These are phyloP conservation scores for Numida meleagris DNA, from an alignment of 2,113 vertebrate species.

Conservation along the genomic window DNA sequence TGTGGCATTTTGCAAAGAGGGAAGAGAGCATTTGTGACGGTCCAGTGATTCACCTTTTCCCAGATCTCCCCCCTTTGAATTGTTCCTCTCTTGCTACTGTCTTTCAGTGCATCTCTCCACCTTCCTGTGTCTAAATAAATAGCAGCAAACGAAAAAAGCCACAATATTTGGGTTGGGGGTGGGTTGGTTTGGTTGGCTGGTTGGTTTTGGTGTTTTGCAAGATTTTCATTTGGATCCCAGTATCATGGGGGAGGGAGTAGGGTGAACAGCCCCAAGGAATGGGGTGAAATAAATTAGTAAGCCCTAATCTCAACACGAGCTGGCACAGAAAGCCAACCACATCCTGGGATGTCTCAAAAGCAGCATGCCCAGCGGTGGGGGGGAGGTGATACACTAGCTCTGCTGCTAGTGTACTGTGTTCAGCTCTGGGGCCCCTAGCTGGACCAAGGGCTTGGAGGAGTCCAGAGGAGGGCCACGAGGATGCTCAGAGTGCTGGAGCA, in stretches of 20 bases:
- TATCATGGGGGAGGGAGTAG: not conserved
- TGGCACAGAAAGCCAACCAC: not conserved
- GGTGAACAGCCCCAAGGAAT: not conserved
- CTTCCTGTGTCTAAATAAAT: not conserved
- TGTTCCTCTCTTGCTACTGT: not conserved
- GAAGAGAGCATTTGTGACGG: not conserved
- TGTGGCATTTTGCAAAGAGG: not conserved
- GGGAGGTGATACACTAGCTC: not conserved
- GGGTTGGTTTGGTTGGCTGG: not conserved
- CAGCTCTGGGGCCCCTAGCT: not conserved
- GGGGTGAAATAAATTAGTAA: not conserved
- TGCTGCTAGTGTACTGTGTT: not conserved
- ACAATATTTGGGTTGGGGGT: not conserved
- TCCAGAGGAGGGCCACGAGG: not conserved
- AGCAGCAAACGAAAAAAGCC: not conserved
- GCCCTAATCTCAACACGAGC: not conserved
- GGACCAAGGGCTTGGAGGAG: too few species aligned
- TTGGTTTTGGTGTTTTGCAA: not conserved
- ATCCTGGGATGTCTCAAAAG: not conserved
- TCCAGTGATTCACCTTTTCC: not conserved
- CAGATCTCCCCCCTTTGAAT: not conserved
- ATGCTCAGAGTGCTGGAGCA: not conserved
- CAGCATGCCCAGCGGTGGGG: not conserved
- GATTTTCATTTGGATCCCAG: not conserved
- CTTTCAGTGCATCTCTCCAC: not conserved